Evolutionary conservation across 2,888 invertebrate genomes (phyloP), one percentile per base, ranked within the genome.

Genomic region (Lycocerus yunnanus): DNA sequence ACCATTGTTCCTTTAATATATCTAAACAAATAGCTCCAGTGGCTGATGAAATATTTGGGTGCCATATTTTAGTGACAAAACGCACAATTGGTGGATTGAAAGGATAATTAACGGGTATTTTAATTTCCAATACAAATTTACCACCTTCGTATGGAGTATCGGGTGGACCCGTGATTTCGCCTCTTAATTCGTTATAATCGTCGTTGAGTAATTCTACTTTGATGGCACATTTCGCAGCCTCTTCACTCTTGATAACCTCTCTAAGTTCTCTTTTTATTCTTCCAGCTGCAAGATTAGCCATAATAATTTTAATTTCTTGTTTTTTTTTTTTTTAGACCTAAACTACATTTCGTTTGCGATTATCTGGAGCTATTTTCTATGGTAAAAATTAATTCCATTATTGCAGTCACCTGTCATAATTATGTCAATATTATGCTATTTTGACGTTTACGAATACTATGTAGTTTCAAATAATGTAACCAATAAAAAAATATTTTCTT

Each of bases 31-130:
- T 99, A 68, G 97, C 98, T 73, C 97, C 97, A 0, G 99, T 99
- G 14, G 97, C 98, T 14, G 98, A 98, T 68, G 98, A 98, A 84
- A 99, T 98, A 88, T 99, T 99, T 70, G 99, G 99, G 89, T 99
- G 99, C 99, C 99, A 99, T 86, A 99, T 97, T 89, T 95, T 97
- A 77, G 99, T 99, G 80, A 95, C 91, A 89, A 99, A 99, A 80
- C 96, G 93, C 78, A 99, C 97, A 97, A 98, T 98, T 68, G 99
- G 99, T 78, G 99, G 99, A 90, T 97, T 97, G 87, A 99, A 99
- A n/a, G 99, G 99, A 90, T 99, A 99, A 63, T 97, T 97, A 88
- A 99, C 98, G 82, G 99, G 99, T 80, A 99, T 97, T 90, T 95
- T 96, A 78, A 99, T 99, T 88, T 99, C 98, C 79, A 99, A 90